Percentiles rank a stretch among this genome's conserved stretches.
Evolutionary conservation across 2,113 vertebrate species (phyloP).

Genomic region (Opisthocomus hoazin): DNA sequence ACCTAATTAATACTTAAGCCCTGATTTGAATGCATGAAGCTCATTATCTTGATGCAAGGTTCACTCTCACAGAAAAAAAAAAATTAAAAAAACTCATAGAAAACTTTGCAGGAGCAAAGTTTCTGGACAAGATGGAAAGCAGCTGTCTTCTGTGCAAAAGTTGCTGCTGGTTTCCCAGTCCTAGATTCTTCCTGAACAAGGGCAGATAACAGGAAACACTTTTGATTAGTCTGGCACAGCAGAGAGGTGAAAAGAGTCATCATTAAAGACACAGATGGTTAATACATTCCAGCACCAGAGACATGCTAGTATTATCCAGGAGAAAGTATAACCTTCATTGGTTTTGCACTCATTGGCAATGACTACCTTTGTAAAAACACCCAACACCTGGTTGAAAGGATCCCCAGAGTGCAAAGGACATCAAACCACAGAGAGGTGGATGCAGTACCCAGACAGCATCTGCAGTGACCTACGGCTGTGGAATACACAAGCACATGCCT

Average conservation of each 20-base stretch:
- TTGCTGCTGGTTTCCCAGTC: not conserved
- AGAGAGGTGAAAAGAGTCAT: not conserved
- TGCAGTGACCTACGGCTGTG: not conserved
- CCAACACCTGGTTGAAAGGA: not conserved
- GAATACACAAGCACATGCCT: not conserved
- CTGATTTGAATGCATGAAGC: not conserved
- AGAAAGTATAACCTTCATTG: not conserved
- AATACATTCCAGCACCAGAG: not conserved
- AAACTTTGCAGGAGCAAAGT: not conserved
- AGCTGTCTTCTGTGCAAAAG: not conserved
- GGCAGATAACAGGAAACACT: not conserved
- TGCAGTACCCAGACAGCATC: not conserved
- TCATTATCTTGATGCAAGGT: not conserved
- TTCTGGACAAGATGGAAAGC: not conserved
- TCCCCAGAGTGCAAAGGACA: not conserved
- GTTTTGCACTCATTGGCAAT: not conserved
- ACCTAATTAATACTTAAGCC: constrained; percentile 30
- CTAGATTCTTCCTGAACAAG: not conserved
- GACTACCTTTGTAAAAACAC: not conserved
- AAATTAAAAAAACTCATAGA: not conserved
- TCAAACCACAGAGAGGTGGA: not conserved
- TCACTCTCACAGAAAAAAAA: not conserved
- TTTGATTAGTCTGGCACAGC: not conserved
- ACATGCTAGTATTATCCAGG: not conserved
- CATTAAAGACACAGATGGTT: not conserved